phyloP scores from a whole-genome alignment of 2,888 invertebrate genomes.

The Xiphydria camelus region DNA sequence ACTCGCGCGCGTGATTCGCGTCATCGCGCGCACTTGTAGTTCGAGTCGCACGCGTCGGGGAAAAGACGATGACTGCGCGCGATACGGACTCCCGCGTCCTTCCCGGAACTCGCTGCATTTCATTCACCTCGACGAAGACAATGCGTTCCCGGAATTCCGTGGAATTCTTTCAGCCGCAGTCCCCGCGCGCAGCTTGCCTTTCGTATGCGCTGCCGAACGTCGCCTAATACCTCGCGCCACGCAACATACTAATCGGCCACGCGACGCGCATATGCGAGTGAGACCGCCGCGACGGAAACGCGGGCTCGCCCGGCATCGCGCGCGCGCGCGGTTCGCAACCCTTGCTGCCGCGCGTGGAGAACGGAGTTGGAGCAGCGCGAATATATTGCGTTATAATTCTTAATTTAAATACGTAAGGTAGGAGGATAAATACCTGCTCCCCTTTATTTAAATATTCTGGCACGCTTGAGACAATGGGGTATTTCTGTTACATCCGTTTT shows the following conservation, averaged over 20 bases:
- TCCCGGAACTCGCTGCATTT: constrained; percentile 13
- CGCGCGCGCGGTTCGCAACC: neutral
- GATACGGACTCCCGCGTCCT: too few relatives aligned
- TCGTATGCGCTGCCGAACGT: constrained; percentile 38
- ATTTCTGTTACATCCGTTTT: too few relatives aligned
- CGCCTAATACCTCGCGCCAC: constrained; percentile 39
- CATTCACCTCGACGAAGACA: constrained; percentile 11
- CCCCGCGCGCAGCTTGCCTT: constrained; percentile 12
- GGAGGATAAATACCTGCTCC: too few relatives aligned
- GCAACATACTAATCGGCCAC: constrained; percentile 43
- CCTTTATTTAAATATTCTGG: too few relatives aligned
- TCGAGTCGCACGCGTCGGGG: neutral
- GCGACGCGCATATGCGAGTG: constrained; percentile 27
- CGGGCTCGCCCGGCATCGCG: neutral
- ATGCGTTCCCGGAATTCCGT: constrained; percentile 10
- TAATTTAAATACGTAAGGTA: too few relatives aligned
- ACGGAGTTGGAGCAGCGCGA: too few relatives aligned
- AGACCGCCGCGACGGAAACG: constrained; percentile 2
- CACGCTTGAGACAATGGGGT: too few relatives aligned
- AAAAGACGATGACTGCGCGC: neutral
- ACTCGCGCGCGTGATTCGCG: too few relatives aligned
- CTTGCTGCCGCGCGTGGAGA: neutral
- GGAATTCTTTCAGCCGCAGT: constrained; percentile 5
- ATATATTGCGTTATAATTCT: too few relatives aligned
- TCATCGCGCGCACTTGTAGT: neutral